Conservation (phyloP, 2,888 invertebrate species). For the Pseudococcus viburni region DNA sequence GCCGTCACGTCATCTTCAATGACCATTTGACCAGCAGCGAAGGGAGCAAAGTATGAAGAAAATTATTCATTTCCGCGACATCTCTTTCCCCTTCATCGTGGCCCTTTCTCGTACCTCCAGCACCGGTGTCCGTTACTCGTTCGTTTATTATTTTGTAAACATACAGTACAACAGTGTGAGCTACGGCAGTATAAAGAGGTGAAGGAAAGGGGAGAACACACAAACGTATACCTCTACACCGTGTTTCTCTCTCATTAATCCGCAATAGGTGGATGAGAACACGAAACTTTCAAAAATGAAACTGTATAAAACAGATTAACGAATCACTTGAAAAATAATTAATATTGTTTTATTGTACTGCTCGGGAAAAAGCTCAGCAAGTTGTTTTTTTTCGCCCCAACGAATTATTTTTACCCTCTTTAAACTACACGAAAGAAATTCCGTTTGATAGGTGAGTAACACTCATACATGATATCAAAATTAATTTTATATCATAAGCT, state of each 20-base stretch:
- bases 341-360: constrained; percentile 44
- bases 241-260: constrained; percentile 27
- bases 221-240: background rate
- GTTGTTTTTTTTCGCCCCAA: too few relatives aligned
- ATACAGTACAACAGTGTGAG: background rate
- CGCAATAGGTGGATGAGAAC: constrained; percentile 56
- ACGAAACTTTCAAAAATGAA: constrained; percentile 59
- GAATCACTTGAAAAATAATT: constrained; percentile 64
- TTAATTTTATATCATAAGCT: too few relatives aligned
- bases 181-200: background rate
- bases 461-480: too few relatives aligned
- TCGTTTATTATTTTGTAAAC: constrained; percentile 1
- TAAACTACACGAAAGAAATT: too few relatives aligned
- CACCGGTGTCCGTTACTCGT: background rate
- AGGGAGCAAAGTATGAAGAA: background rate
- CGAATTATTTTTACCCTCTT: too few relatives aligned
- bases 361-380: too few relatives aligned
- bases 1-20: too few relatives aligned
- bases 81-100: background rate
- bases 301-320: constrained; percentile 58
- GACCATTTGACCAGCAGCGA: too few relatives aligned
- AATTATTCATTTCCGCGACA: background rate
- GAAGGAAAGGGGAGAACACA: background rate
- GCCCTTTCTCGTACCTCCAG: background rate
- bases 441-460: too few relatives aligned